Evolutionary conservation across 2,888 invertebrate species (phyloP), one percentile per base, ranked within the genome.

Genomic region (Stenodema calcarata): DNA sequence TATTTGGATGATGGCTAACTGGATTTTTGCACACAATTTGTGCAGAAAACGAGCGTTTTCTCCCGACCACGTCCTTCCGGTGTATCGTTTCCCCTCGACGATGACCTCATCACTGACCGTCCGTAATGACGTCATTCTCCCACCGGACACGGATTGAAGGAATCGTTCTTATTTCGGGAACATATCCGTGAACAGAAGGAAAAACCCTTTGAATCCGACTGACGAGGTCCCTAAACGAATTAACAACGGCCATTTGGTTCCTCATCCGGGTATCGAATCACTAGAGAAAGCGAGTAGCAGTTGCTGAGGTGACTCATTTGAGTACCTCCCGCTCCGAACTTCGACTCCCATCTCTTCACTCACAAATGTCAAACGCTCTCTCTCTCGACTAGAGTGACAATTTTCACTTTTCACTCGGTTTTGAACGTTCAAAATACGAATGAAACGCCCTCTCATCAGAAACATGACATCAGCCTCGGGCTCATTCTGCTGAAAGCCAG

Each of bases 291-390:
- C 62, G 62, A 62, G 62, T 27, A 62, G 27, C 62, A 0, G 62
- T 18, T 6, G n/a, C 50, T 62, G 11, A 11, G 18, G 73, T 73
- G 73, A 73, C 73, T 73, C 73, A 73, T 73, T 73, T 73, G 41
- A 7, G 41, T 41, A 16, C 30, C 35, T 0, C 73, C 30, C 14
- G 7, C 35, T 4, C 7, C 35, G 35, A 4, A 2, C 35, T 35
- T 7, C 4, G 2, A 35, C 35, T 35, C 7, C 35, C 41, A 16
- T 18, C 30, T 30, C 73, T 30, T 62, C 62, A 23, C 18, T 1
- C 30, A 30, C 73, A 73, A 73, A 73, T 73, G 73, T 35, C 73
- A 73, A 73, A 73, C 73, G 3, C 41, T 73, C 73, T 30, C 70
- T 35, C 73, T 41, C 41, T 73, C 73, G 35, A 6, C 70, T 30